A percentile compares a stretch with the other conserved stretches of the same genome.
phyloP scores from a whole-genome alignment of 92 coral and sea anemone species.

The Muricea muricata region DNA sequence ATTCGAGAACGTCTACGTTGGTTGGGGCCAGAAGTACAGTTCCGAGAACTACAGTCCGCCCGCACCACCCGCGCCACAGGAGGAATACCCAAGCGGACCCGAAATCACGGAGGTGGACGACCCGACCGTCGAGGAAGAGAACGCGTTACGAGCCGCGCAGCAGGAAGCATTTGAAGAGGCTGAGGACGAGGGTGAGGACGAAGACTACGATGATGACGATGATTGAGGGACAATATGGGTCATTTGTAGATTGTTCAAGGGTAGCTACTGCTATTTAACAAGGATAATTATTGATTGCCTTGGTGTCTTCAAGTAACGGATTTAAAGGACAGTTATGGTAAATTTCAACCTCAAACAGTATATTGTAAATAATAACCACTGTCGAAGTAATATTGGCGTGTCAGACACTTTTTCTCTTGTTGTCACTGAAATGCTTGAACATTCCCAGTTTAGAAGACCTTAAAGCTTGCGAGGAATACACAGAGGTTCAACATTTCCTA shows the following conservation, averaged over 20 bases:
- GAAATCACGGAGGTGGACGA: conserved; percentile 97
- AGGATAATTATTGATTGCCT: background rate
- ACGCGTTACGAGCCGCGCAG: conserved; percentile 96
- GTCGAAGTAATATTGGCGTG: too few species aligned
- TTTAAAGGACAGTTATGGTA: background rate
- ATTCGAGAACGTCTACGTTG: conserved; percentile 96
- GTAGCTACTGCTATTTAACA: background rate
- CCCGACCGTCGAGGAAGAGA: conserved; percentile 98
- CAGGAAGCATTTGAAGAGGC: conserved; percentile 93
- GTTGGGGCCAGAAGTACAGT: conserved; percentile 95
- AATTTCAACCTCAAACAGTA: too few species aligned
- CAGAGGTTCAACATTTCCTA: background rate
- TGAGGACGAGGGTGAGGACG: conserved; percentile 93
- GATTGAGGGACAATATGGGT: conserved; percentile 27
- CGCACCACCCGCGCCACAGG: conserved; percentile 96
- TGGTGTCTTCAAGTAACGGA: background rate
- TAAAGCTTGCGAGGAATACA: background rate
- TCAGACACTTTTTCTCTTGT: too few species aligned
- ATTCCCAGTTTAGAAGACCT: too few species aligned
- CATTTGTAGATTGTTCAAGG: background rate
- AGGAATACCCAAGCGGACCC: conserved; percentile 97
- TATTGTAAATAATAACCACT: conserved; percentile 2
- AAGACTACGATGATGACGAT: conserved; percentile 91
- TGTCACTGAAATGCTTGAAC: too few species aligned
- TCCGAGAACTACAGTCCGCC: conserved; percentile 99